Percentiles rank a stretch among this genome's conserved stretches.
phyloP scores from a whole-genome alignment of 2,113 vertebrate species.

The Thryonomys swinderianus region DNA sequence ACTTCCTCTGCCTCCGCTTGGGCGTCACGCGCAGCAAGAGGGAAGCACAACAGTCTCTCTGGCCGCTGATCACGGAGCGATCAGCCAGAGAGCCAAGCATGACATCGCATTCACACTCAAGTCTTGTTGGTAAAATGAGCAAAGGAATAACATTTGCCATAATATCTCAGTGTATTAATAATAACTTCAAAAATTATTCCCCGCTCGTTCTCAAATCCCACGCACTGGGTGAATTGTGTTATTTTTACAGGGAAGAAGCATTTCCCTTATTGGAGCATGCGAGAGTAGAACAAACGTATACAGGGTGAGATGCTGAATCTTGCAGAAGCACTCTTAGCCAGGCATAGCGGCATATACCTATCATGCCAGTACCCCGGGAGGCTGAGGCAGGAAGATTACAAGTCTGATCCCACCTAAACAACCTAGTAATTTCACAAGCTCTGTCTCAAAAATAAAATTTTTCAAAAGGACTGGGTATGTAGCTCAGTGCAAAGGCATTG shows the following conservation, averaged over 20 bases:
- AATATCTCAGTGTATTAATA: background rate
- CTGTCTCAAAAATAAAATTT: no score
- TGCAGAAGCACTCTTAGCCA: background rate
- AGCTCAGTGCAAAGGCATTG: background rate
- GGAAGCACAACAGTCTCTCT: background rate
- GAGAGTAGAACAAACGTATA: background rate
- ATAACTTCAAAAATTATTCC: background rate
- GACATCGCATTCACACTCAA: background rate
- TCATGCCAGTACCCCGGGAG: background rate
- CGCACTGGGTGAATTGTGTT: background rate
- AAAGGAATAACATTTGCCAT: background rate
- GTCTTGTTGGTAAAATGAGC: background rate
- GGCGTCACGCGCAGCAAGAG: no score
- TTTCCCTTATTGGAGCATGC: background rate
- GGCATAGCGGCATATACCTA: background rate
- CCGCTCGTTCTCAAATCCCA: background rate
- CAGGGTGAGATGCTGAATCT: background rate
- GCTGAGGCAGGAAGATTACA: background rate
- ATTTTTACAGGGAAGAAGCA: background rate
- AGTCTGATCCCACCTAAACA: background rate
- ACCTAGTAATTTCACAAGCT: background rate
- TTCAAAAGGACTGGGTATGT: background rate
- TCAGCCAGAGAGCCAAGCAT: background rate
- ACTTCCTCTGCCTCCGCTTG: background rate
- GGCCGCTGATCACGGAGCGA: background rate